A percentile compares a stretch with the other conserved stretches of the same genome.
Conservation (phyloP, 2,113 vertebrate genomes). For the Axis porcinus region DNA sequence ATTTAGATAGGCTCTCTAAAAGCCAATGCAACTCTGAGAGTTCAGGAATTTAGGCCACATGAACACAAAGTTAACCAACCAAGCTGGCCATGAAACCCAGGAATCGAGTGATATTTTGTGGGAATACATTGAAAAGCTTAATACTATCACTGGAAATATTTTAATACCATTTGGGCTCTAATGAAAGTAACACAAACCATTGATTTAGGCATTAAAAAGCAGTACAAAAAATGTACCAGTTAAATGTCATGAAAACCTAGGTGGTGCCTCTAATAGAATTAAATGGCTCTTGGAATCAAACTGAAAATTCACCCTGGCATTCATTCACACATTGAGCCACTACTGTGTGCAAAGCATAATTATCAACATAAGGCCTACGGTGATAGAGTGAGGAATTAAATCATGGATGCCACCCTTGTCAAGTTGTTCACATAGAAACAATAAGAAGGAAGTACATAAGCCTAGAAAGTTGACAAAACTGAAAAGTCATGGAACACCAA, state of each 20-base stretch:
- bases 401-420: neutral
- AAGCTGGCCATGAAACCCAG: neutral
- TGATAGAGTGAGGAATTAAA: neutral
- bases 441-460: neutral
- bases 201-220: neutral
- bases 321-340: neutral
- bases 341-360: neutral
- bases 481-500: neutral
- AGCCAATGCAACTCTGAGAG: neutral
- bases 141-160: neutral
- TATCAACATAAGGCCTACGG: neutral
- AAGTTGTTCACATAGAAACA: neutral
- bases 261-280: neutral
- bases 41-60: neutral
- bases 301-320: neutral
- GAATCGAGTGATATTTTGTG: neutral
- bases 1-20: neutral
- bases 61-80: neutral
- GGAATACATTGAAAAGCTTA: neutral
- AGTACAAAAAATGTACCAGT: neutral
- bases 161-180: neutral
- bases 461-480: neutral
- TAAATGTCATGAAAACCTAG: conserved; percentile 7
- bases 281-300: neutral
- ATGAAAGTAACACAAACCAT: neutral